Evolutionary conservation across 2,113 vertebrate genomes (phyloP), one percentile per base, ranked within the genome.

Genomic region (Bambusicola thoracicus): DNA sequence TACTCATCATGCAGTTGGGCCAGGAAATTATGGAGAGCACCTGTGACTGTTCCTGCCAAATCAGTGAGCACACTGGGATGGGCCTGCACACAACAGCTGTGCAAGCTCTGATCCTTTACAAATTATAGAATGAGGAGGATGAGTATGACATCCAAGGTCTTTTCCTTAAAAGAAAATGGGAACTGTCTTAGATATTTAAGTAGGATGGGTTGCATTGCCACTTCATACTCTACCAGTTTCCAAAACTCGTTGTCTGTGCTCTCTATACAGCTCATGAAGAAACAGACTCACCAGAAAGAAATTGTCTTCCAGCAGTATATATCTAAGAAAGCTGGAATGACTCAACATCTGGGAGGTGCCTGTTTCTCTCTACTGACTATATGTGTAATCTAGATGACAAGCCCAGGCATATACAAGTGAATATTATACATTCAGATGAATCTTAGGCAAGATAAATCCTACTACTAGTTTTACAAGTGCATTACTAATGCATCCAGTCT

Each of bases 391-490:
- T 29, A 43, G 38, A 29, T 49, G 72, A 48, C 94, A 94, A 91
- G 94, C 58, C 88, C 85, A 40, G 92, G 82, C 95, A 75, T 5
- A 87, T 68, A 36, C 66, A 72, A 44, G 30, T 44, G 48, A 41
- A 70, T 78, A 67, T 78, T 87, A 79, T 13, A 81, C 85, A 91
- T 78, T 89, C 88, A 91, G 92, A 94, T 85, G 82, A 87, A 87
- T 84, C 94, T 95, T 75, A n/a, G 62, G 92, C 87, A 91, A 93
- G 81, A 85, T 38, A 48, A 93, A 87, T 82, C 70, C 87, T 87
- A 82, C 92, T 76, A 89, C 94, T 22, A 75, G 92, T 94, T 93
- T 95, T 85, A 84, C 94, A 91, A 96, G 90, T 90, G 70, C 90
- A 79, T 93, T 93, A 85, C 79, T 79, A 93, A 95, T 40, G 58